Evolutionary conservation across 2,888 invertebrate species (phyloP), one percentile per base, ranked within the genome.

Genomic region (Seira ritae): DNA sequence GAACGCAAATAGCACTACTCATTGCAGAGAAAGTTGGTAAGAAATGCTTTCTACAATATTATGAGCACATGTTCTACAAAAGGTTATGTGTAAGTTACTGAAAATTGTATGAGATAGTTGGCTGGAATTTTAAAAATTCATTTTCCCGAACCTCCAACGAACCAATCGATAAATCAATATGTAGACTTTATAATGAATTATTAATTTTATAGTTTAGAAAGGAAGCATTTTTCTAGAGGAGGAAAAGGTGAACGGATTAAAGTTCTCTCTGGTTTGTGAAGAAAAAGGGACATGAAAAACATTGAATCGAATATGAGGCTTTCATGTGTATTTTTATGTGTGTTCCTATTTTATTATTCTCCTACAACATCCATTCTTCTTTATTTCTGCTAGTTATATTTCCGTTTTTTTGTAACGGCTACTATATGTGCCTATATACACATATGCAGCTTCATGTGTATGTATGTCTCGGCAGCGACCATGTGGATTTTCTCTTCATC

Each of bases 111-210:
- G 67, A 84, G 72, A 84, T 81, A 84, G 84, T 84, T 84, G 81
- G 84, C 79, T 69, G 84, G 76, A 86, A 86, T 80, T 80, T 80
- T 84, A 85, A 87, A 87, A 87, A 85, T 85, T 85, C 83, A 84
- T 85, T 84, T 85, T 81, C 78, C 74, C 74, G 76, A 82, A 82
- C 82, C 82, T 82, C 85, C 85, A 82, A 85, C 82, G 62, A 79
- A 79, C 31, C 74, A 82, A 88, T 88, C 88, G 86, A 88, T 88
- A 88, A 88, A 88, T 88, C 88, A 88, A 88, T 88, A 86, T 87
- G 86, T 85, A 87, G 87, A 86, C 86, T 87, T 86, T 87, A 85
- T 87, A 87, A 88, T 88, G 88, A 88, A 88, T 88, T 88, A 88
- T 88, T 88, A 88, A 88, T 88, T 88, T 87, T 87, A 86, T 87